Base-by-base conservation (phyloP, 2,888 invertebrate species). In the Ectemnius continuus region DNA sequence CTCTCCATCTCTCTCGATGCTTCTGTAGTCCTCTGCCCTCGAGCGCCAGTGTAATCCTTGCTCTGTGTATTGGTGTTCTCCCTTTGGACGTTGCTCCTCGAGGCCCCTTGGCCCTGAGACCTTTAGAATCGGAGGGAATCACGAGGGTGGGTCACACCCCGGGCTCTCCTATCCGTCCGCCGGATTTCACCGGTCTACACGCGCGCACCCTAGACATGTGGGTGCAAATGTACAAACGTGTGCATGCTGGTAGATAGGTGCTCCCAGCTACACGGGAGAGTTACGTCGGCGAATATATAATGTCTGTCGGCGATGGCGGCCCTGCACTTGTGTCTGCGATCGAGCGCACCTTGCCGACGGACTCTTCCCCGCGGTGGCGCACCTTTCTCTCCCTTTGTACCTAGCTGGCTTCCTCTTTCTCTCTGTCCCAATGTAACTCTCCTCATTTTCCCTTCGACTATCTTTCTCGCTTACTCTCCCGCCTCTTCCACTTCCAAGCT, bases 211-310 rank as follows among this genome's bases (percentile, higher is more conserved):
- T 11, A 36, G 36, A 6, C 36, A 36, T 36, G 36, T 36, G 36
- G 8, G 36, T 11, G 8, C 36, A 36, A 36, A 36, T 36, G 36
- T 36, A 36, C 36, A 36, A 36, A 36, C 36, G 36, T 36, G 36
- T 8, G 36, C 8, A 36, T 36, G 8, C 36, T 11, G 36, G 36
- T 52, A 52, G 16, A 52, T 18, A 18, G 14, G 59, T 45, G 56
- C 28, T n/a, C 11, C 46, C n/a, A 28, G 26, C 6, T 26, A 5
- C 18, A 69, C n/a, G 11, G 16, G 45, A 36, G 26, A 28, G 56
- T 45, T 28, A 59, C 60, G 67, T 58, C 18, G 48, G 61, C 74
- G 79, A 81, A 82, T 84, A 75, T 75, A 79, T 83, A 80, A 84
- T 82, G 75, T 75, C 36, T 36, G 69, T 74, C 66, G 28, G 76